phyloP scores from a whole-genome alignment of 2,888 invertebrate species.

The Syrphus vitripennis region DNA sequence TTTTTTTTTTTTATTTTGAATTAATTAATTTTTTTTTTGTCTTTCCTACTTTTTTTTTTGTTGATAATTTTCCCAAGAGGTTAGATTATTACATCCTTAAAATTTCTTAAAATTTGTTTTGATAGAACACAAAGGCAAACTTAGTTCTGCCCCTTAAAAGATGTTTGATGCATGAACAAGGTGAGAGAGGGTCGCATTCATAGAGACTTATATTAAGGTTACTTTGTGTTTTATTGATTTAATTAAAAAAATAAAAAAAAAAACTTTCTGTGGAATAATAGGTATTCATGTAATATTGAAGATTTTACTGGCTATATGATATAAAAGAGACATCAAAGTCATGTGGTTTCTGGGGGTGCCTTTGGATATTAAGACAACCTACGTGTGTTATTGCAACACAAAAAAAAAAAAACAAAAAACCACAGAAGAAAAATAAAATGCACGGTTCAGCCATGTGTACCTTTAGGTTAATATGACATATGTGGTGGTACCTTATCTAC shows the following conservation, averaged over 20 bases:
- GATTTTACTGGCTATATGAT: not conserved
- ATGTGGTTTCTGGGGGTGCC: not conserved
- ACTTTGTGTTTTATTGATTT: conserved; percentile 10
- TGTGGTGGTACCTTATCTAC: too few relatives aligned
- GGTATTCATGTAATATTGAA: not conserved
- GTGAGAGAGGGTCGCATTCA: conserved; percentile 7
- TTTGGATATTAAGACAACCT: not conserved
- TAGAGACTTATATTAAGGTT: not conserved
- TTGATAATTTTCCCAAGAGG: conserved; percentile 16
- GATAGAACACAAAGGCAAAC: not conserved
- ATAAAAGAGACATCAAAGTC: not conserved
- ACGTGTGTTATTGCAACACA: too few relatives aligned
- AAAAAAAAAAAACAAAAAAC: too few relatives aligned
- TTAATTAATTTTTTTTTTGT: conserved; percentile 54
- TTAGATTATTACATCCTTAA: conserved; percentile 55
- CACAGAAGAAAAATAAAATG: too few relatives aligned
- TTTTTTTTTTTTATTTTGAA: conserved; percentile 53
- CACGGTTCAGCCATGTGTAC: too few relatives aligned
- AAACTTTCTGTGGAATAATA: not conserved
- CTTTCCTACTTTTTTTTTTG: not conserved
- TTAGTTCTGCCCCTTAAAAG: not conserved
- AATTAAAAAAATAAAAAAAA: conserved; percentile 11
- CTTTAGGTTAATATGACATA: too few relatives aligned
- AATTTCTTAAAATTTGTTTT: conserved; percentile 20
- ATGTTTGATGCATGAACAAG: not conserved